These are phyloP conservation scores for Mesorhabditis spiculigera DNA, from an alignment of 2,888 invertebrate species.

Conservation along the genomic window DNA sequence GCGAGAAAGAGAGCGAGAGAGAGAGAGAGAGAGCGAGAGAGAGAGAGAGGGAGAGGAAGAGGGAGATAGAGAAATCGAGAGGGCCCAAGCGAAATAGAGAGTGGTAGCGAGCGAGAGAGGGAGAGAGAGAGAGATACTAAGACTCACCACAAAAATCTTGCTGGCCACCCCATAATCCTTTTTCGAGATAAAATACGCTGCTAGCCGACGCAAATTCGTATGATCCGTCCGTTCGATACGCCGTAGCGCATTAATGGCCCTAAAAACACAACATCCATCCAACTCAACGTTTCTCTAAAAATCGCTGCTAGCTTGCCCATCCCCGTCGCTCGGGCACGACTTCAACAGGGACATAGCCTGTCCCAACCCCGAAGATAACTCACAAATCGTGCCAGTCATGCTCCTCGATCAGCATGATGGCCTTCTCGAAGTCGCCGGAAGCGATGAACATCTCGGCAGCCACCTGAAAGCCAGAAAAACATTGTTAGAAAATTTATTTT, in stretches of 20 bases:
- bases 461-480: slow-evolving; percentile 55
- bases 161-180: slow-evolving; percentile 74
- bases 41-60: too few relatives aligned
- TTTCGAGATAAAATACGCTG: slow-evolving; percentile 68
- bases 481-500: too few relatives aligned
- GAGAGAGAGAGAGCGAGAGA: too few relatives aligned
- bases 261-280: slow-evolving; percentile 57
- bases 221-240: slow-evolving; percentile 78
- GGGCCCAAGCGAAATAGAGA: too few relatives aligned
- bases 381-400: slow-evolving; percentile 74
- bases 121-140: too few relatives aligned
- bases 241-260: slow-evolving; percentile 83
- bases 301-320: too few relatives aligned
- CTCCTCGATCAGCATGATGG: slow-evolving; percentile 86
- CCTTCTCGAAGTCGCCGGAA: slow-evolving; percentile 77
- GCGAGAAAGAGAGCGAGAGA: too few relatives aligned
- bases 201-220: slow-evolving; percentile 73
- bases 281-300: not conserved
- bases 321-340: too few relatives aligned
- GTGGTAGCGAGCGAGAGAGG: too few relatives aligned
- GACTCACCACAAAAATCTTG: slow-evolving; percentile 70
- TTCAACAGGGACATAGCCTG: too few relatives aligned
- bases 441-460: slow-evolving; percentile 90
- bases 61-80: too few relatives aligned
- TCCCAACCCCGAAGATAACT: slow-evolving; percentile 12